Evolutionary conservation across 2,888 invertebrate species (phyloP).

Genomic region (Neoscelio sp.): DNA sequence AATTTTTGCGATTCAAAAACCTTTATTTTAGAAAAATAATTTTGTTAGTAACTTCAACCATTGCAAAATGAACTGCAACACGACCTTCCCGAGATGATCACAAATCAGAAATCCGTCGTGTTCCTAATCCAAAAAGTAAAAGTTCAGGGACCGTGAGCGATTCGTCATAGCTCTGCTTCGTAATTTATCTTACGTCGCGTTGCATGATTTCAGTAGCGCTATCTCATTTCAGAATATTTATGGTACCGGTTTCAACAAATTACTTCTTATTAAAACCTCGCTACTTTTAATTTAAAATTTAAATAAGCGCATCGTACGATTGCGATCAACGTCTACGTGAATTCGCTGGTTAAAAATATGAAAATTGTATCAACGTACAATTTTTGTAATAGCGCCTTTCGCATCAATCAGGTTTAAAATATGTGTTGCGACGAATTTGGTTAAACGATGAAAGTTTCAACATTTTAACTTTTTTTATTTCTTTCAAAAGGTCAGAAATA

Average conservation of each 20-base stretch:
- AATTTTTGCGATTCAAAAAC: no score
- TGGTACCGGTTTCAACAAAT: slow-evolving; percentile 6
- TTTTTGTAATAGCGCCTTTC: no score
- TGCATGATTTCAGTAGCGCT: slow-evolving; percentile 33
- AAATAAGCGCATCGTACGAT: no score
- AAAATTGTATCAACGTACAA: no score
- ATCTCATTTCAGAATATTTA: slow-evolving; percentile 48
- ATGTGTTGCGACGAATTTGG: not conserved
- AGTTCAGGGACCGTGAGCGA: slow-evolving; percentile 37
- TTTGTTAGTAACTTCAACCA: not conserved
- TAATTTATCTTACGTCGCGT: slow-evolving; percentile 34
- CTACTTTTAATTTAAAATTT: slow-evolving; percentile 16
- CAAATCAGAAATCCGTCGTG: slow-evolving; percentile 7
- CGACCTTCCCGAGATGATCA: not conserved
- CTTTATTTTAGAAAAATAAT: no score
- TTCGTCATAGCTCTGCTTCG: slow-evolving; percentile 8
- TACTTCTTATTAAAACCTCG: not conserved
- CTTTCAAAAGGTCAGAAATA: not conserved
- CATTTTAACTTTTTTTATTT: not conserved
- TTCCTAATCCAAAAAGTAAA: slow-evolving; percentile 48
- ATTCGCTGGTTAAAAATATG: no score
- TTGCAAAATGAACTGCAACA: slow-evolving; percentile 27
- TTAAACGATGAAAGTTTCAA: not conserved
- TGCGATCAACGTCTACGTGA: no score
- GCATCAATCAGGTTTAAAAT: no score